Percentiles rank a stretch among this genome's conserved stretches.
Evolutionary conservation across 2,888 invertebrate species (phyloP).

Genomic region (Eremobia ochroleuca): DNA sequence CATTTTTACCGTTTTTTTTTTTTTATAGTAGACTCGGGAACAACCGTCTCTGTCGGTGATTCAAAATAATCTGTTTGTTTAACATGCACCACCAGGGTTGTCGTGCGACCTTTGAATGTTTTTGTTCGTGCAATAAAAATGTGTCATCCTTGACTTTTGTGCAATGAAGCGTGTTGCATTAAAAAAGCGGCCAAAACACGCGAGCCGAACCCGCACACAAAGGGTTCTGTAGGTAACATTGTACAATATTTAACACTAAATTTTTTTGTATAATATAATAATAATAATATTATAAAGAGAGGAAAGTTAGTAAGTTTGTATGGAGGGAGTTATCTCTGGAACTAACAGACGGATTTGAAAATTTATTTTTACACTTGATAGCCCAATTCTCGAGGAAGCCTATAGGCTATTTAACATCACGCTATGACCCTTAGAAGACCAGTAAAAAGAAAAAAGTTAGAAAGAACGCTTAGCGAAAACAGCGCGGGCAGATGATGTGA

Average conservation of each 20-base stretch:
- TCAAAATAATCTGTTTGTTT: constrained; percentile 67
- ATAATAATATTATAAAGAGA: too few species aligned
- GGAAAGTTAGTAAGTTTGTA: too few species aligned
- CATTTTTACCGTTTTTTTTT: constrained; percentile 55
- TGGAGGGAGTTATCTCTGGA: too few species aligned
- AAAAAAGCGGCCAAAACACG: neutral
- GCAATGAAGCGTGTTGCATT: constrained; percentile 75
- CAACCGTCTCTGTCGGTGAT: constrained; percentile 63
- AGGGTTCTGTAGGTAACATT: neutral
- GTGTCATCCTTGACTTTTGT: constrained; percentile 85
- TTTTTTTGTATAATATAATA: too few species aligned
- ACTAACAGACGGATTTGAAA: too few species aligned
- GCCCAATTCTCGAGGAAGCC: too few species aligned
- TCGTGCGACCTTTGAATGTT: constrained; percentile 77
- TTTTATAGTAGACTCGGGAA: constrained; percentile 11
- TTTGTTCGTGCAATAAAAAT: constrained; percentile 78
- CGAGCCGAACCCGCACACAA: neutral
- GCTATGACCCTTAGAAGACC: too few species aligned
- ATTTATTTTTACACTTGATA: too few species aligned
- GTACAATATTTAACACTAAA: neutral
- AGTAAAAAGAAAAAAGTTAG: too few species aligned
- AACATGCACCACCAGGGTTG: constrained; percentile 67
- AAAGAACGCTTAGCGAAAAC: too few species aligned
- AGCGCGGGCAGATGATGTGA: too few species aligned
- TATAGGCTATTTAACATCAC: too few species aligned